A percentile compares a stretch with the other conserved stretches of the same genome.
These are phyloP conservation scores for Phoenoteleia sp. DNA, from an alignment of 2,888 invertebrate genomes.

Conservation along the genomic window DNA sequence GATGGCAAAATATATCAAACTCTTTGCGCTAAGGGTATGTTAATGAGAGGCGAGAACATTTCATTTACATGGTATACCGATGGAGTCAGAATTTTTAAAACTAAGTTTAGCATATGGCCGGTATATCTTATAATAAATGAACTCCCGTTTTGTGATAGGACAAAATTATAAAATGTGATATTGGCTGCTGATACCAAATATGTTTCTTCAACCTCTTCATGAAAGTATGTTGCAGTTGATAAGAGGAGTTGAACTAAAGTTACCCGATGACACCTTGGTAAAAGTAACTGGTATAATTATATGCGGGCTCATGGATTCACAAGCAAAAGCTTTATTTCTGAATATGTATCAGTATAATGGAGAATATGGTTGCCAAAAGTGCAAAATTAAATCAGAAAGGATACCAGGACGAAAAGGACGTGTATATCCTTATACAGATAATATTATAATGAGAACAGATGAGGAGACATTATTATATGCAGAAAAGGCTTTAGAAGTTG, in stretches of 20 bases:
- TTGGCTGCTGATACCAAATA: conserved; percentile 27
- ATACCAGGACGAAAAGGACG: not conserved
- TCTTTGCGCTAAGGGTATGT: conserved; percentile 28
- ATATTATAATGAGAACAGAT: conserved; percentile 28
- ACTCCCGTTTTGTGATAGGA: conserved; percentile 65
- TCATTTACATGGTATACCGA: conserved; percentile 70
- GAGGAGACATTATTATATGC: conserved; percentile 40
- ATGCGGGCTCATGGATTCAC: conserved; percentile 25
- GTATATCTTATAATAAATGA: conserved; percentile 72
- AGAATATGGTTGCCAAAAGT: conserved; percentile 54
- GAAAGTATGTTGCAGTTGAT: not conserved
- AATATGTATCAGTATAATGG: too few species aligned
- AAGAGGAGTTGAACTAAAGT: not conserved
- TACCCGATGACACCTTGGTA: not conserved
- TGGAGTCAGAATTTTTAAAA: too few species aligned
- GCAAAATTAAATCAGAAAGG: conserved; percentile 30
- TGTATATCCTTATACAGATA: not conserved
- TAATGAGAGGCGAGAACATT: conserved; percentile 12
- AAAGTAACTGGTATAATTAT: conserved; percentile 21
- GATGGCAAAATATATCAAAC: conserved; percentile 50
- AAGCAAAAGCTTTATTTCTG: conserved; percentile 55
- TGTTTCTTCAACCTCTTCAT: conserved; percentile 28
- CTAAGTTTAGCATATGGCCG: conserved; percentile 62
- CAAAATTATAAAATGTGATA: conserved; percentile 59
- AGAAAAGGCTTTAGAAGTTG: conserved; percentile 35